Base-by-base conservation (phyloP, 2,888 invertebrate species). In the Rhabditoides inermis region DNA sequence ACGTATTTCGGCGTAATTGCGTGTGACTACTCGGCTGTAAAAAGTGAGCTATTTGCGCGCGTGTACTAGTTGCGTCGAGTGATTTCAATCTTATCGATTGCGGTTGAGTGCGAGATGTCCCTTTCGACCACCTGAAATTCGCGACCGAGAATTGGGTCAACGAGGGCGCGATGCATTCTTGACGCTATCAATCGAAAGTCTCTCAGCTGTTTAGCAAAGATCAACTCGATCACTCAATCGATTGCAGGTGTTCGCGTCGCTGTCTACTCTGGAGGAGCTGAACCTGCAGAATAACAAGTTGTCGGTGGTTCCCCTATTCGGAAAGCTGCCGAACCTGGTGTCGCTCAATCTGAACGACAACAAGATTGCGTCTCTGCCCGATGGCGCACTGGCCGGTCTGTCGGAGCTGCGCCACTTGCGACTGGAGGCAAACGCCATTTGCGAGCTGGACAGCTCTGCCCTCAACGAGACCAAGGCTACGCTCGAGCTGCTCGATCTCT, bases 401-500 rank as follows among this genome's bases (percentile, higher is more conserved):
- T 49, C 55, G 7, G 39, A 49, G 15, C 45, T 70, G 27, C 32
- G 46, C 25, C 66, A 69, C 30, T 27, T 73, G 18, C 57, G 72
- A 42, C 51, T 73, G 41, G 58, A 62, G 35, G 46, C 54, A 40
- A 73, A 73, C 51, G 36, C 55, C 4, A 73, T 73, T 26, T 69
- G 68, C 52, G 45, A 49, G 7, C 50, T 73, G 5, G 53, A 3
- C 53, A 72, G 72, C 30, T 69, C 67, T 49, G 56, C 69, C 2
- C 54, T 76, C 25, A 62, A 65, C 28, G 68, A 69, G 26, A 59
- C 63, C 32, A 73, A 72, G 49, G 39, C 46, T 2, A 47, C 51
- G 72, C 82, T 91, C 36, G 84, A 85, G 72, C 83, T 84, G 48
- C 83, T 91, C 61, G 88, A 91, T 77, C 82, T 90, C 46, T 87